phyloP scores from a whole-genome alignment of 92 coral and sea anemone genomes.

The Porites cylindrica region DNA sequence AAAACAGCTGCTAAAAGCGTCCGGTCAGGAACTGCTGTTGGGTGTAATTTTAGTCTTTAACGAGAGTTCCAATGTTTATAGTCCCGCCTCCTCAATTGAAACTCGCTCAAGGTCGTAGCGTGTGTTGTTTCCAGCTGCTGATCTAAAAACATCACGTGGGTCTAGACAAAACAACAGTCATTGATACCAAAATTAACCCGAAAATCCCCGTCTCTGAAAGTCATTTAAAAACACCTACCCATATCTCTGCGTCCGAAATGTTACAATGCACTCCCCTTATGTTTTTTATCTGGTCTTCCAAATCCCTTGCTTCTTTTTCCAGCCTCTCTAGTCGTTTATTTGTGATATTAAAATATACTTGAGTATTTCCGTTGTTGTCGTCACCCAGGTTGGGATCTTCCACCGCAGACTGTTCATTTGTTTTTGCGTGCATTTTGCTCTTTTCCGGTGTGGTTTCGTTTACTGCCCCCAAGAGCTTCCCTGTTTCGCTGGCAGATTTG shows the following conservation, averaged over 20 bases:
- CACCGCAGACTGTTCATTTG: not conserved
- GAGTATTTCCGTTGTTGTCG: constrained; percentile 30
- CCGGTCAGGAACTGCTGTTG: too few species aligned
- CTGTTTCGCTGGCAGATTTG: constrained; percentile 7
- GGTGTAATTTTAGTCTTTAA: too few species aligned
- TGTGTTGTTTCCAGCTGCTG: not conserved
- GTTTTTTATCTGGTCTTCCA: not conserved
- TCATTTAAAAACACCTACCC: not conserved
- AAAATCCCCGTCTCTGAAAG: not conserved
- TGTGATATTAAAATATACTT: not conserved
- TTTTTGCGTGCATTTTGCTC: not conserved
- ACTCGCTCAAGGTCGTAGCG: not conserved
- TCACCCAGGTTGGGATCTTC: not conserved
- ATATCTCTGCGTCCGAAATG: not conserved
- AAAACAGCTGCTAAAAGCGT: too few species aligned
- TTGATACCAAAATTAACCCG: not conserved
- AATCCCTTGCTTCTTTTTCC: constrained; percentile 6
- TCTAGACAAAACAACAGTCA: not conserved
- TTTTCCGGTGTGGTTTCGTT: constrained; percentile 34
- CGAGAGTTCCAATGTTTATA: too few species aligned
- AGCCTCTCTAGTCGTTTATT: constrained; percentile 15
- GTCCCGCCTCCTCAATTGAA: not conserved
- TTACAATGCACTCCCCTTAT: not conserved
- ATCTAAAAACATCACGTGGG: not conserved
- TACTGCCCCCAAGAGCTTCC: not conserved